Evolutionary conservation across 2,888 invertebrate species (phyloP), one percentile per base, ranked within the genome.

Genomic region (Drosophila melanosoma): DNA sequence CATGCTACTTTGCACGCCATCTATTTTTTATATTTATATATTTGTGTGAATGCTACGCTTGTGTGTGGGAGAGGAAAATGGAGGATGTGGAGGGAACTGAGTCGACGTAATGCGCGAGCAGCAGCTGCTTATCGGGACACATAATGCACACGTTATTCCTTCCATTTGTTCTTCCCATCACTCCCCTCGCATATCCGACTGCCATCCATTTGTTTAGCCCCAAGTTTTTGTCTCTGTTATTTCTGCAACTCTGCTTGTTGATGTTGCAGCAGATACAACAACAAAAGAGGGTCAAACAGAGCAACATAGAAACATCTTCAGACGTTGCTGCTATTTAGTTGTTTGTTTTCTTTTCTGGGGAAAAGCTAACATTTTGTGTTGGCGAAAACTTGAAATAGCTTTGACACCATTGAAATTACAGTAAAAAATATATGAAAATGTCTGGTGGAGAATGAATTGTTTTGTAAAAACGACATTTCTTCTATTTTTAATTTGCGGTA

Each of bases 71-170:
- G 1, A 12, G 17, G 12, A 2, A 32, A 11, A 10, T 11, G 5
- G 11, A 17, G 12, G 11, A 32, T 17, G 7, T 10, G 38, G 5
- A 63, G 23, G 1, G 11, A 35, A 5, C 20, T 17, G 23, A 6
- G 11, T 42, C 52, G 40, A 61, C 40, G 45, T 69, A 64, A 79
- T 63, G 77, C 70, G 49, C 69, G 52, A 76, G 81, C 38, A 67
- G 76, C 67, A 59, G 81, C 62, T 71, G 76, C 70, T 78, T 78
- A 80, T 80, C 76, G 38, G 54, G 15, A 45, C 76, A 68, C 67
- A 81, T 81, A 68, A 68, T 75, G 68, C 63, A 60, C 66, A 66
- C 57, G 68, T 54, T 62, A 23, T 65, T 65, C 56, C n/a, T 45
- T 23, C 45, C 45, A 45, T 15, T 15, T 45, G 45, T 7, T 64